Evolutionary conservation across 2,888 invertebrate genomes (phyloP), one percentile per base, ranked within the genome.

Genomic region (Heliconius sara): DNA sequence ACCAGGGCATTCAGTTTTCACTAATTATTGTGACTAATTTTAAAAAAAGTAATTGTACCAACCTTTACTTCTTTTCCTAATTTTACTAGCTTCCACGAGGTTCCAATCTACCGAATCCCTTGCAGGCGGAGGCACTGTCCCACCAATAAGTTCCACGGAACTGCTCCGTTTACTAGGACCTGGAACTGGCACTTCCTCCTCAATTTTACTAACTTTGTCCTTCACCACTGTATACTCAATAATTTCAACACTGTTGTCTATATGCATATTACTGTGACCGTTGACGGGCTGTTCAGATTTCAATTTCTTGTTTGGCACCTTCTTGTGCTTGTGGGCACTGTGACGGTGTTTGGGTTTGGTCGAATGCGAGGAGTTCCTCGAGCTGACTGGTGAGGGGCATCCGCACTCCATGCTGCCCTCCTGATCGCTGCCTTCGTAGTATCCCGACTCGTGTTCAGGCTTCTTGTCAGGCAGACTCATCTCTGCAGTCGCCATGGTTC

Each of bases 361-460:
- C 5, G 95, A 93, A 83, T 93, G 92, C 27, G 94, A 94, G n/a
- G 95, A 95, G 85, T 94, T 93, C 81, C 95, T 87, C 2, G 95
- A 94, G 86, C 94, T 94, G 65, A 92, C 89, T 19, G 94, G 93
- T 22, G 94, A 94, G 34, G 94, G 92, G 86, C 95, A 95, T 77
- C 91, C 93, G 84, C 93, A 93, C 94, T 96, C 96, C 93, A 95
- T 95, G 84, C 94, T 95, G 84, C 96, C 96, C 88, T 96, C 96
- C 87, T 96, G 96, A 88, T 96, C 96, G 89, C 96, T 97, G 85
- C 97, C 97, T 93, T 97, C 97, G 96, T 97, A 98, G 91, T 97
- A 98, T 83, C 97, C 97, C 91, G 97, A 97, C 95, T 98, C 98
- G 95, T 97, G 97, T 86, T 97, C 97, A 85, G 96, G 96, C 86